These are phyloP conservation scores for Brachymystax lenok DNA, from an alignment of 2,797 vertebrate genomes.

Conservation along the genomic window DNA sequence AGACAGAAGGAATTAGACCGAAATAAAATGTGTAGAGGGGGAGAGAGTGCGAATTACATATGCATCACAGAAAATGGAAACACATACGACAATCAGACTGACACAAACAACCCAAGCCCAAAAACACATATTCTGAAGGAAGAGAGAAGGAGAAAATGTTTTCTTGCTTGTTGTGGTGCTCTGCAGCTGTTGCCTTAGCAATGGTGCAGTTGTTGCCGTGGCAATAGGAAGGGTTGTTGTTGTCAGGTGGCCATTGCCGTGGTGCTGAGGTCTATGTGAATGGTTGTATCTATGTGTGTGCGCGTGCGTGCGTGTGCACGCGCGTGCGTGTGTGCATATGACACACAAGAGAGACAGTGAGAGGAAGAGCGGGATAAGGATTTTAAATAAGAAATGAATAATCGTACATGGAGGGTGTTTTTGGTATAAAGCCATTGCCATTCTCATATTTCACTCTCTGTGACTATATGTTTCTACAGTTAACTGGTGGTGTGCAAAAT, in stretches of 20 bases:
- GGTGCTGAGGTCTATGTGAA: conserved; percentile 21
- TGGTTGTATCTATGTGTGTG: conserved; percentile 3
- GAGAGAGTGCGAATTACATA: conserved; percentile 65
- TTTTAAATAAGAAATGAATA: not conserved
- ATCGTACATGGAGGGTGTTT: not conserved
- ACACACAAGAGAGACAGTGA: not conserved
- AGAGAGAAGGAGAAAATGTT: conserved; percentile 37
- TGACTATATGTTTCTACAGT: not conserved
- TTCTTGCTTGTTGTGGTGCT: conserved; percentile 72
- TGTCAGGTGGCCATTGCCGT: conserved; percentile 59
- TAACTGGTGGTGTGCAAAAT: not conserved
- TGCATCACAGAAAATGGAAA: conserved; percentile 64
- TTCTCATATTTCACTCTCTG: not conserved
- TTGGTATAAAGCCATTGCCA: not conserved
- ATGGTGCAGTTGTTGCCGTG: conserved; percentile 83
- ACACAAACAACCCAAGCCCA: conserved; percentile 24
- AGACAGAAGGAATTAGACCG: conserved; percentile 77
- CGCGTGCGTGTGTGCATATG: not conserved
- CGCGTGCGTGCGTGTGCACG: not conserved
- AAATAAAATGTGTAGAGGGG: conserved; percentile 69
- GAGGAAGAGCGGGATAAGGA: not conserved
- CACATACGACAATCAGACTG: conserved; percentile 42
- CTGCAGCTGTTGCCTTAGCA: conserved; percentile 79
- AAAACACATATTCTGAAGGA: conserved; percentile 19
- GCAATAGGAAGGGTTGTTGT: conserved; percentile 73